Evolutionary conservation across 2,888 invertebrate species (phyloP), one percentile per base, ranked within the genome.

Genomic region (Monochamus alternatus): DNA sequence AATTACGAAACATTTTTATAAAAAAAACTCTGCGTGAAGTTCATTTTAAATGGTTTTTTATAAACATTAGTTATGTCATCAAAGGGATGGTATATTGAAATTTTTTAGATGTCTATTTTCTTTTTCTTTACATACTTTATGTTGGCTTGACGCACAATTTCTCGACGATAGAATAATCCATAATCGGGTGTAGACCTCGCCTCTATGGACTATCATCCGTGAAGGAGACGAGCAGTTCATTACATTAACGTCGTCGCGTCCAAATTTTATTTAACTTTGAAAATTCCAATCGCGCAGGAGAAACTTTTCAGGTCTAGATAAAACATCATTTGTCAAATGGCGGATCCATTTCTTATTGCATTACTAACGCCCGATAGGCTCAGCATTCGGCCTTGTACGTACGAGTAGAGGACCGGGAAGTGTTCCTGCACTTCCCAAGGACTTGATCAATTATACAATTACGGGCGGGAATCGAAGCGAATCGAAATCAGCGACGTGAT

Each of bases 391-490:
- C 12, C 30, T 0, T 32, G 55, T 66, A 52, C 8, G 31, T 66
- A 66, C 32, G 31, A 66, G 31, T 52, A 51, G 43, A 10, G 12
- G 30, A 14, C 7, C 31, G 59, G 38, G 43, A 58, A 32, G 38
- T 59, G 58, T 38, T 68, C n/a, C 66, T 32, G 32, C 32, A 66
- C 68, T 68, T 43, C 30, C 58, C 12, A 43, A n/a, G 30, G 7
- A 55, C 43, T 68, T 59, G 68, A 68, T 68, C 59, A 58, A 68
- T 68, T 68, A 68, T 68, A 58, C 59, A 59, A 68, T 68, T 68
- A 59, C 68, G 14, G 58, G 58, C 32, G 59, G 52, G 66, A 55
- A 66, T 52, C 66, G 55, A 38, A 52, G 66, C 66, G 52, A 38
- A 32, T 66, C n/a, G 14, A 43, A 68, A 68, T 68, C 43, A 30